Evolutionary conservation across 2,797 vertebrate species (phyloP), one percentile per base, ranked within the genome.

Genomic region (Calcarius lapponicus): DNA sequence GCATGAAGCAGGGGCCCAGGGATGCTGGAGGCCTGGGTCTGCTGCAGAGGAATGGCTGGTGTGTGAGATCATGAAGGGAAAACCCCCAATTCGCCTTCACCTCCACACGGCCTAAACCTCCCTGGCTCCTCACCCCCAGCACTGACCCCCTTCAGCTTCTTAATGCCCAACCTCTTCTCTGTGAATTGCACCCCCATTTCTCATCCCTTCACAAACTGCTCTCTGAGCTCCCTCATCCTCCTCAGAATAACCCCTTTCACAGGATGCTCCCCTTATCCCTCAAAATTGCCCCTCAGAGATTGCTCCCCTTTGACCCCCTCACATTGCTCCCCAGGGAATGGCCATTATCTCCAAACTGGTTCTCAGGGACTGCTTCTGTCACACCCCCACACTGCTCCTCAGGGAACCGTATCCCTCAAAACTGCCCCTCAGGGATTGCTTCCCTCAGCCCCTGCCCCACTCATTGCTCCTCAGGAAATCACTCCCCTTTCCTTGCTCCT

Each of bases 301-400:
- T 32, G 42, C 34, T 88, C 20, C n/a, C 21, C n/a, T 45, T 47
- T 34, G 25, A n/a, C 21, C 11, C 43, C 11, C 17, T 66, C 34
- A 57, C 0, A 1, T 4, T 34, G 13, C n/a, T 60, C 40, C 54
- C 53, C 0, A 0, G 13, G 60, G 24, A 58, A 40, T 40, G 0
- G 0, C 20, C 25, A 38, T 53, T 60, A 60, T 53, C 45, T 38
- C n/a, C 76, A 40, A 31, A 58, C 20, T 40, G 38, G 11, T 51
- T 53, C 29, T 47, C 16, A 50, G 32, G 9, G 57, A 70, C 17
- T 13, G 22, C 15, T 17, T 57, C 64, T 47, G 40, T 20, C 51
- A 12, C 10, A 17, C 13, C 5, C 25, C 14, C 6, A 21, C 25
- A 28, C 1, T 7, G 56, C 20, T 45, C 56, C 60, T 50, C 56